Evolutionary conservation across 30 jellyfish, hydroid and myxozoan species (phyloP).

Genomic region (Chrysaora quinquecirrha): DNA sequence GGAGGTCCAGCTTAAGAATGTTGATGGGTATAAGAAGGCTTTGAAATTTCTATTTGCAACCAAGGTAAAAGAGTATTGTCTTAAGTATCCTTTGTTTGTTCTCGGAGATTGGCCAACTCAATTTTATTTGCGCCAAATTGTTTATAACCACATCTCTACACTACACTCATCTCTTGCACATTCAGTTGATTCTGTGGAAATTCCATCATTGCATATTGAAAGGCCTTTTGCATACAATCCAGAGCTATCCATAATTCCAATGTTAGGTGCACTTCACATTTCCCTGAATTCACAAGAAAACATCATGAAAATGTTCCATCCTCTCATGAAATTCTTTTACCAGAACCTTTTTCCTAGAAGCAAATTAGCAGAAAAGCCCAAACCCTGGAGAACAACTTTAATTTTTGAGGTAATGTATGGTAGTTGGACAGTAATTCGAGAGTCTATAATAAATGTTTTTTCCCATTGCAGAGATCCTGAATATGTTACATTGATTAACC

Average conservation of each 20-base stretch:
- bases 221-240: background rate
- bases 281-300: too few relatives aligned
- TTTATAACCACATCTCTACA: too few relatives aligned
- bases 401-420: too few relatives aligned
- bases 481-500: background rate
- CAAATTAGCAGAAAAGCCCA: too few relatives aligned
- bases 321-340: background rate
- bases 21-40: too few relatives aligned
- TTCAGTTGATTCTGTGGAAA: too few relatives aligned
- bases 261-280: background rate
- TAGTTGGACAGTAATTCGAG: background rate
- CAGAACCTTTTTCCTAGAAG: background rate
- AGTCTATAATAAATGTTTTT: too few relatives aligned
- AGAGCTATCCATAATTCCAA: background rate
- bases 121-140: background rate
- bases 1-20: too few relatives aligned
- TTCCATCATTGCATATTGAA: background rate
- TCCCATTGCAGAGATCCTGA: background rate
- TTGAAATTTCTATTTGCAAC: constrained; percentile 2
- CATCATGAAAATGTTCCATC: too few relatives aligned
- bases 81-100: background rate
- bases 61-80: background rate
- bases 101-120: background rate
- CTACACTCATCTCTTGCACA: too few relatives aligned
- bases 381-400: too few relatives aligned